Conservation (phyloP, 2,888 invertebrate species). For the Colostygia pectinataria region DNA sequence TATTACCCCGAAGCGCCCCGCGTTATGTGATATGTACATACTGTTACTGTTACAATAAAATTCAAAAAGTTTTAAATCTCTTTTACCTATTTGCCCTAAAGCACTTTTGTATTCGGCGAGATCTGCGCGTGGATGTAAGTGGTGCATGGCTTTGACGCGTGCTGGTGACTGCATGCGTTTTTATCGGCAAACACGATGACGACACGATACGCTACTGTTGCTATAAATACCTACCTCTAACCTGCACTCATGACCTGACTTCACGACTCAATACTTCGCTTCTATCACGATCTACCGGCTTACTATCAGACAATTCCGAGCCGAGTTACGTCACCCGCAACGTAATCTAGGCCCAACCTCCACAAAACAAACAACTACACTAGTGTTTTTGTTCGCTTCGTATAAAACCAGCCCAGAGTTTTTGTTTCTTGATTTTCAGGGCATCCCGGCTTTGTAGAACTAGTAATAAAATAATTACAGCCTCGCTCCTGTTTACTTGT, state of each 20-base stretch:
- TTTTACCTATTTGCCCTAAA: slow-evolving; percentile 63
- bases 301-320: slow-evolving; percentile 35
- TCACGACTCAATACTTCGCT: slow-evolving; percentile 46
- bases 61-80: slow-evolving; percentile 62
- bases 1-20: slow-evolving; percentile 79
- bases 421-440: slow-evolving; percentile 44
- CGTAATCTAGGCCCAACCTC: slow-evolving; percentile 36
- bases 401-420: slow-evolving; percentile 42
- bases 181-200: slow-evolving; percentile 52
- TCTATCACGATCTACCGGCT: slow-evolving; percentile 45
- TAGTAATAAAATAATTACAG: slow-evolving; percentile 59
- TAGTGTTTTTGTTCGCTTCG: slow-evolving; percentile 53
- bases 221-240: slow-evolving; percentile 39
- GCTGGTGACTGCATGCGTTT: slow-evolving; percentile 73
- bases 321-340: slow-evolving; percentile 47
- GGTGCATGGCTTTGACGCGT: slow-evolving; percentile 79
- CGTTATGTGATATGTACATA: slow-evolving; percentile 83
- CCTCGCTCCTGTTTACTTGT: slow-evolving; percentile 76
- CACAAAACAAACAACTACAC: slow-evolving; percentile 40
- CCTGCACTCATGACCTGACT: slow-evolving; percentile 53
- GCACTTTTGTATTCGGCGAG: slow-evolving; percentile 57
- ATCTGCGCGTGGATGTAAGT: slow-evolving; percentile 68
- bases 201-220: slow-evolving; percentile 33
- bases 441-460: slow-evolving; percentile 43
- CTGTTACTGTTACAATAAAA: slow-evolving; percentile 82